Percentiles rank a stretch among this genome's conserved stretches.
Evolutionary conservation across 2,113 vertebrate species (phyloP).

Genomic region (Tachysurus vachellii): DNA sequence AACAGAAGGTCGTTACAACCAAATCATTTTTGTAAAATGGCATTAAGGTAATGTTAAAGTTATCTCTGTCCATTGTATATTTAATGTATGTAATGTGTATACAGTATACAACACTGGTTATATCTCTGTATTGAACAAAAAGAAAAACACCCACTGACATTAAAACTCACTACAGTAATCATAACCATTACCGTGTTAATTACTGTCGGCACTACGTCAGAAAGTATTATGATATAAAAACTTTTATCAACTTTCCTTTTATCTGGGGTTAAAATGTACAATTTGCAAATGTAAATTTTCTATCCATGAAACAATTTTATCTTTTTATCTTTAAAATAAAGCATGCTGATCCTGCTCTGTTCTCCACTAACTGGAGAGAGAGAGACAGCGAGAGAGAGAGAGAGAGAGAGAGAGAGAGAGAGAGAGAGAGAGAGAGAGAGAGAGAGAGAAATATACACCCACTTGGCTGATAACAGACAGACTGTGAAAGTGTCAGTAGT

Average conservation of each 20-base stretch:
- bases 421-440: background rate
- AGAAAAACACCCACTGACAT: too few relatives aligned
- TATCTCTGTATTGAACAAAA: too few relatives aligned
- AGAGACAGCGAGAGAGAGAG: slow-evolving; percentile 31
- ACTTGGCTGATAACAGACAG: slow-evolving; percentile 14
- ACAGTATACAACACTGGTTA: background rate
- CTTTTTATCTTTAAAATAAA: background rate
- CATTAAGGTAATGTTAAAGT: background rate
- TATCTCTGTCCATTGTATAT: background rate
- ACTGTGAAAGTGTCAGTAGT: slow-evolving; percentile 5
- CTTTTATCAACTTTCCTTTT: background rate
- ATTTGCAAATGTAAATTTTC: background rate
- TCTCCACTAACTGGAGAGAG: background rate
- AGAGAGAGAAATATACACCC: background rate
- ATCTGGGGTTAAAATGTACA: background rate
- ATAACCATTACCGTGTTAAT: background rate
- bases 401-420: slow-evolving; percentile 23
- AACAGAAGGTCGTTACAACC: background rate
- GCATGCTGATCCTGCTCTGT: background rate
- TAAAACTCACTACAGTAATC: too few relatives aligned
- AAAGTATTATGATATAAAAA: background rate
- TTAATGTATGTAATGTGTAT: background rate
- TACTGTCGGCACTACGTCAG: background rate
- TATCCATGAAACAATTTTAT: background rate
- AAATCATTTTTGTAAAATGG: background rate